Percentiles rank a stretch among this genome's conserved stretches.
These are phyloP conservation scores for Argyrosomus regius DNA, from an alignment of 2,797 vertebrate species.

Conservation along the genomic window DNA sequence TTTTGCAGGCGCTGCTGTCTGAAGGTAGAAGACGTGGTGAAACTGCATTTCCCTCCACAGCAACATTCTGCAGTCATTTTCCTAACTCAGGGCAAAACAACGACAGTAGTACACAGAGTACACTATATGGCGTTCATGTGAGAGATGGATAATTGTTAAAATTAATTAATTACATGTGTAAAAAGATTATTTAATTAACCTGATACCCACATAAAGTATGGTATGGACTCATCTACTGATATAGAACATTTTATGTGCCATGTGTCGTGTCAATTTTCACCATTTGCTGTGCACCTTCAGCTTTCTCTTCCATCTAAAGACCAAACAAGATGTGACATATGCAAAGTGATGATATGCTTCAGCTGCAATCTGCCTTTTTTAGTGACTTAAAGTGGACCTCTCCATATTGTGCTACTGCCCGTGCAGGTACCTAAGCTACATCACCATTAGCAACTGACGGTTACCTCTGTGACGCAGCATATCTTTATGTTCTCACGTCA, in stretches of 20 bases:
- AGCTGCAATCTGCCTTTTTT: background rate
- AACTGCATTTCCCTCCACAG: background rate
- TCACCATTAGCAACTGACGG: background rate
- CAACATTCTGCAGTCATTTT: background rate
- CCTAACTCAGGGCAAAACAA: background rate
- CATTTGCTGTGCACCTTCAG: background rate
- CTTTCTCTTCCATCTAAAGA: background rate
- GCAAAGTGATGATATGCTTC: background rate
- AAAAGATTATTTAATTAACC: background rate
- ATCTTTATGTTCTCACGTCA: background rate
- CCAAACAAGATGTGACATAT: background rate
- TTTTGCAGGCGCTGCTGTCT: conserved; percentile 15
- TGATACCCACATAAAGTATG: too few relatives aligned
- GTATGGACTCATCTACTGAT: background rate
- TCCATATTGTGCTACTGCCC: background rate
- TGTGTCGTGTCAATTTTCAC: background rate
- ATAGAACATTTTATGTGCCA: background rate
- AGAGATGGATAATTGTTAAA: background rate
- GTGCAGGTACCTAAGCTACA: background rate
- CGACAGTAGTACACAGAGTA: too few relatives aligned
- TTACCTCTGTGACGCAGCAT: background rate
- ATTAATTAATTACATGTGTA: background rate
- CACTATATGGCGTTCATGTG: background rate
- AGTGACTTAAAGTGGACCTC: background rate
- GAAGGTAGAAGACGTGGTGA: background rate